phyloP scores from a whole-genome alignment of 2,888 invertebrate species.

The Stramonita haemastoma region DNA sequence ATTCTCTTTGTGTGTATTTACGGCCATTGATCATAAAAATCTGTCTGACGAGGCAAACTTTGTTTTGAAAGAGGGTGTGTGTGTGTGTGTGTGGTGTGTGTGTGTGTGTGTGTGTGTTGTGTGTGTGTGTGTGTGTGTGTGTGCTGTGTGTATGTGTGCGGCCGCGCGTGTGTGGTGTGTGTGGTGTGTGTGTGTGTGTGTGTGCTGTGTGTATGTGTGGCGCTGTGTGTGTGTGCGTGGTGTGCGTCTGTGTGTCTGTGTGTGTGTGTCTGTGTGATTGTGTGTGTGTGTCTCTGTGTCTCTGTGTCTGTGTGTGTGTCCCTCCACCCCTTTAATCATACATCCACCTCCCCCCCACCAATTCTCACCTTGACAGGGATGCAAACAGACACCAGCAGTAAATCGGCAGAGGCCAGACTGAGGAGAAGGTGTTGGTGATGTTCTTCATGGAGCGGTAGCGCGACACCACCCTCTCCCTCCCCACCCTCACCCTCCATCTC shows the following conservation, averaged over 20 bases:
- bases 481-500: not conserved
- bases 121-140: not conserved
- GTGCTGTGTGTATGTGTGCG: not conserved
- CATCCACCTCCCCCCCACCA: not conserved
- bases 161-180: not conserved
- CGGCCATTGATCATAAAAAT: not conserved
- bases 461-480: conserved; percentile 76
- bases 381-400: conserved; percentile 83
- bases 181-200: not conserved
- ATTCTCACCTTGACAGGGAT: conserved; percentile 80
- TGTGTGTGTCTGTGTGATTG: not conserved
- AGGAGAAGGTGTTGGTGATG: conserved; percentile 85
- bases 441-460: conserved; percentile 81
- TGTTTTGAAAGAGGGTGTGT: not conserved
- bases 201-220: no score
- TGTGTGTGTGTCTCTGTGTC: not conserved
- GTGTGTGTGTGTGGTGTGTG: not conserved
- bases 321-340: not conserved
- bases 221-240: no score
- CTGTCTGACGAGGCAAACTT: not conserved
- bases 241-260: not conserved
- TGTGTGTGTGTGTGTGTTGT: not conserved
- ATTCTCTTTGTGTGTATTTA: not conserved
- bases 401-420: conserved; percentile 84
- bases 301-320: not conserved